These are phyloP conservation scores for Lepidocolaptes lacrymiger DNA, from an alignment of 2,797 vertebrate species.

Conservation along the genomic window DNA sequence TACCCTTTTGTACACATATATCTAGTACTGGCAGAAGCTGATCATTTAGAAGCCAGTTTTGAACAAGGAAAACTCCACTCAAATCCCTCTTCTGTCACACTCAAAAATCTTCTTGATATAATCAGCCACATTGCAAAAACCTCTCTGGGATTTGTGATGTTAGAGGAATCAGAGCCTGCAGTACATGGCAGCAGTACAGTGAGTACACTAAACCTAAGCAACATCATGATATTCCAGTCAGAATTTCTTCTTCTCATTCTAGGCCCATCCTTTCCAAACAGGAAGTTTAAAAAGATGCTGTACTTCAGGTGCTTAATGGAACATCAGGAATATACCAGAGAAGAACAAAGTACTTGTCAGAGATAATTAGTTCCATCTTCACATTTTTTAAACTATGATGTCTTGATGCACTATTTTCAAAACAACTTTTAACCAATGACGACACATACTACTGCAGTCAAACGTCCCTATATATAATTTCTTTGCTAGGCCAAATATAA, in stretches of 20 bases:
- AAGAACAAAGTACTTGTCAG: not conserved
- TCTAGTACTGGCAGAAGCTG: not conserved
- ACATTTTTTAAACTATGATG: not conserved
- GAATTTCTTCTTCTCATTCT: not conserved
- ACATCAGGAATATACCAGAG: not conserved
- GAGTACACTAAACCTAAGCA: not conserved
- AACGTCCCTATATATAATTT: not conserved
- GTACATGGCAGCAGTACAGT: not conserved
- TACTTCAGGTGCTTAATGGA: not conserved
- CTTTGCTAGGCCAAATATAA: not conserved
- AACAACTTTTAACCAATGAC: not conserved
- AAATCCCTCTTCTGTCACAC: not conserved
- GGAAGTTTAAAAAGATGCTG: not conserved
- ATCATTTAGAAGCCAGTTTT: rapidly evolving
- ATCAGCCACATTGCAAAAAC: not conserved
- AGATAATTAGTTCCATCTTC: not conserved
- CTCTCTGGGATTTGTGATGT: not conserved
- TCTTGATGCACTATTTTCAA: not conserved
- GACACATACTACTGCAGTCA: not conserved
- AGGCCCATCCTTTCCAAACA: not conserved
- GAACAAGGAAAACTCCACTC: not conserved
- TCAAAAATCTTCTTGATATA: not conserved
- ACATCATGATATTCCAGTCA: rapidly evolving
- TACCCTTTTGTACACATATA: not conserved
- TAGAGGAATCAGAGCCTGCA: not conserved